These are phyloP conservation scores for Saguinus midas DNA, from an alignment of 2,113 vertebrate species.

Conservation along the genomic window DNA sequence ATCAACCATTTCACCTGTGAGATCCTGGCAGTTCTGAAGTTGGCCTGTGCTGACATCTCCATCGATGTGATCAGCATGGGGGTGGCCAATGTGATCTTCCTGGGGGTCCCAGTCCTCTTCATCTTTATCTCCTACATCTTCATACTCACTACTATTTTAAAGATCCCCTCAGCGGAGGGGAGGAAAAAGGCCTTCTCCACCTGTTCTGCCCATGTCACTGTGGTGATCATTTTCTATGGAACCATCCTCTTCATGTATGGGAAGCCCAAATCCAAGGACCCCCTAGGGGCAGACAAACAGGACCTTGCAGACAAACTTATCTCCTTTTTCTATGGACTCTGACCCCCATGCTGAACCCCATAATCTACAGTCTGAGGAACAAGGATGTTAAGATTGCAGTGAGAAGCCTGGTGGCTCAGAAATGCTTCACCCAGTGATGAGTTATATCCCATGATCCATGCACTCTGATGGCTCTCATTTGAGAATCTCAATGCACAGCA, in stretches of 20 bases:
- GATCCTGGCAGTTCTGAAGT: constrained; percentile 51
- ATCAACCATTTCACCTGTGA: constrained; percentile 69
- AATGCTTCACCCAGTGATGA: not conserved
- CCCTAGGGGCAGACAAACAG: constrained; percentile 38
- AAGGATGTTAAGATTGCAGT: constrained; percentile 62
- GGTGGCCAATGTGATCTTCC: constrained; percentile 48
- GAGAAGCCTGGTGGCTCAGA: constrained; percentile 21
- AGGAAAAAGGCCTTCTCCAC: constrained; percentile 54
- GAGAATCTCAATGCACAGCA: not conserved
- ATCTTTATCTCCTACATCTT: constrained; percentile 65
- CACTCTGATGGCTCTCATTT: not conserved
- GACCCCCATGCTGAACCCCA: constrained; percentile 74
- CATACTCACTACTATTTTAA: constrained; percentile 46
- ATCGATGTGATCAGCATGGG: constrained; percentile 61
- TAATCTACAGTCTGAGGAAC: constrained; percentile 75
- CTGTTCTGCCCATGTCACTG: constrained; percentile 58
- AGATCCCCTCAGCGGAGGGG: constrained; percentile 52
- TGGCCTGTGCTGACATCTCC: constrained; percentile 65
- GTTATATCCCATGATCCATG: not conserved
- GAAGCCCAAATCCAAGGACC: constrained; percentile 61
- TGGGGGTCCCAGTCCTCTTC: constrained; percentile 44
- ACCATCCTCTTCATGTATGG: constrained; percentile 62
- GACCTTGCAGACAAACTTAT: constrained; percentile 62
- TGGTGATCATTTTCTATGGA: constrained; percentile 58
- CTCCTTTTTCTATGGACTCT: constrained; percentile 70